Evolutionary conservation across 2,113 vertebrate genomes (phyloP).

Genomic region (Rafetus swinhoei): DNA sequence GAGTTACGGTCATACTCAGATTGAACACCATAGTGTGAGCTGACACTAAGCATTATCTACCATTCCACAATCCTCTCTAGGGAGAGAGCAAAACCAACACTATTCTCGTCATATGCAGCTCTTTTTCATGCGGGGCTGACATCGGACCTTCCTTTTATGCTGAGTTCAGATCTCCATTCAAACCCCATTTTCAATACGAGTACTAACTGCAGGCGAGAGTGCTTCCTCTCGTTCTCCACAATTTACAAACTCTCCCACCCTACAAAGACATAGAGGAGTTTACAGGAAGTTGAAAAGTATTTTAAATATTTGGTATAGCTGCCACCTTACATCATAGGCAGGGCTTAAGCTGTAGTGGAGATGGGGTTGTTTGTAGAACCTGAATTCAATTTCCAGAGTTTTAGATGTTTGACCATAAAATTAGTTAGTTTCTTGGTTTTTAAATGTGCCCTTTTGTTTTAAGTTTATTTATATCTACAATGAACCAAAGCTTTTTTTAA

Average conservation of each 20-base stretch:
- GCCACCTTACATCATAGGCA: neutral
- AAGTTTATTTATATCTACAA: neutral
- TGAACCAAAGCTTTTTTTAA: neutral
- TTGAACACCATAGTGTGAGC: neutral
- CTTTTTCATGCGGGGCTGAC: neutral
- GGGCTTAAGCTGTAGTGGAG: neutral
- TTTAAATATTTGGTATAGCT: neutral
- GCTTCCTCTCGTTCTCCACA: neutral
- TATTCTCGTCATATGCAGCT: neutral
- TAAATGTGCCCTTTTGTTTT: neutral
- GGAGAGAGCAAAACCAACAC: neutral
- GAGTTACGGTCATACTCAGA: neutral
- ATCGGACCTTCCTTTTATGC: neutral
- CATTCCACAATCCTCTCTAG: neutral
- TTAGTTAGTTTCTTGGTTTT: neutral
- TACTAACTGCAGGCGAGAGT: neutral
- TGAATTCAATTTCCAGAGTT: slow-evolving; percentile 4
- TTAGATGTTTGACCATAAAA: neutral
- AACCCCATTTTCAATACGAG: neutral
- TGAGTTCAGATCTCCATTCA: neutral
- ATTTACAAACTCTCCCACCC: neutral
- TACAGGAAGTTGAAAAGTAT: slow-evolving; percentile 30
- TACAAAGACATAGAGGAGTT: neutral
- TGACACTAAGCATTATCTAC: neutral
- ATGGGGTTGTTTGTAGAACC: neutral